Base-by-base conservation (phyloP, 37 sponge, comb jelly and placozoan genomes). In the Ephydatia muelleri region DNA sequence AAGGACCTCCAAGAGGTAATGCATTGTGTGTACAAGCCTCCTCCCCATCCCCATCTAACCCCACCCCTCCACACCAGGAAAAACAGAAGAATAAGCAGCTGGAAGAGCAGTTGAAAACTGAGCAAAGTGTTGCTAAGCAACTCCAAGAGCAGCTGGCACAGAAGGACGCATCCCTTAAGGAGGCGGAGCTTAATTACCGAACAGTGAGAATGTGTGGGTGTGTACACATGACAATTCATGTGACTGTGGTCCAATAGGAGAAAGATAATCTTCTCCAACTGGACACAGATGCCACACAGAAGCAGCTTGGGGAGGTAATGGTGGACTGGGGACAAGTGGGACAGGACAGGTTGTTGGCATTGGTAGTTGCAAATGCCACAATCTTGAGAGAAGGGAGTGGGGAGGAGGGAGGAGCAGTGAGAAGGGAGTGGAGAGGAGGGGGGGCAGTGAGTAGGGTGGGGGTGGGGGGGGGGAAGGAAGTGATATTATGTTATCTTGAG, bases 101-200 rank as follows among this genome's bases (percentile, higher is more conserved):
- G 22, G 76, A 80, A 74, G 74, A 87, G 48, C 65, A 79, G 74
- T 67, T 85, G 16, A 0, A 48, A 6, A 77, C 40, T 29, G 78
- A 77, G 30, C 25, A 48, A 70, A 64, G 31, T 2, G 43, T 34
- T 5, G 28, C 27, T 26, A 38, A 49, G 14, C 25, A 43, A 27
- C 68, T 85, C 28, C 11, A 77, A 78, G 65, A 57, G 22, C 19
- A 77, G 39, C 69, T 79, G 48, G 48, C 38, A 38, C 33, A 28
- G 40, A 38, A 36, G 67, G 83, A 75, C 75, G 38, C 73, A 68
- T 64, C 66, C 2, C 65, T 85, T 27, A 70, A 72, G 72, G 86
- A 85, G 57, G 21, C 31, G 26, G 65, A 79, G 86, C 68, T 37
- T 39, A 35, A 49, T 23, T 35, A 39, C 27, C 31, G 48, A 16